Percentiles rank a stretch among this genome's conserved stretches.
Conservation (phyloP, 2,797 vertebrate species). For the Lepilemur septentrionalis region DNA sequence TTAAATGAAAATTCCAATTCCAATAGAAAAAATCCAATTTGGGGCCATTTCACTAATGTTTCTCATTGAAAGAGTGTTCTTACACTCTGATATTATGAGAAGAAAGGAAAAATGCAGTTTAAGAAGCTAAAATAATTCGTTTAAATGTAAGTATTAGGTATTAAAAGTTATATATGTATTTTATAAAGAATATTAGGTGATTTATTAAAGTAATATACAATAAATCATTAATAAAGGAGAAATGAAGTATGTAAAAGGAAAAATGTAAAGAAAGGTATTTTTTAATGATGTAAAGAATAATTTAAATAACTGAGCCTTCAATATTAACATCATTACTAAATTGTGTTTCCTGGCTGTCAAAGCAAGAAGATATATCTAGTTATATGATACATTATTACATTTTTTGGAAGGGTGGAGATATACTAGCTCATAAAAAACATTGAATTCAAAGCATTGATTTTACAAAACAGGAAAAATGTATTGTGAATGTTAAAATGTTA, state of each 20-base stretch:
- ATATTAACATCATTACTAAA: neutral
- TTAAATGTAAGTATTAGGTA: neutral
- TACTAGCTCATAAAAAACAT: neutral
- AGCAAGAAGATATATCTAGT: conserved; percentile 43
- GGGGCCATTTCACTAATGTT: neutral
- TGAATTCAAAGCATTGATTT: neutral
- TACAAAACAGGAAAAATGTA: conserved; percentile 14
- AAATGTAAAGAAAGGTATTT: neutral
- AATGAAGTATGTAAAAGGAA: neutral
- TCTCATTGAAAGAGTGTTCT: neutral
- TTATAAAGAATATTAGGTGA: neutral
- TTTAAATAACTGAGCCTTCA: neutral
- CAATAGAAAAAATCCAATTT: neutral
- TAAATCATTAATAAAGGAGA: neutral
- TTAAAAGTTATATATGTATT: neutral
- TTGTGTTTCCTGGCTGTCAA: conserved; percentile 53
- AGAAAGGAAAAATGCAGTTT: neutral
- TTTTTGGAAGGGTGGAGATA: neutral
- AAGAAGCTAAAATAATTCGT: neutral
- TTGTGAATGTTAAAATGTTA: neutral
- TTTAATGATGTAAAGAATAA: neutral
- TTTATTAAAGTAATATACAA: neutral
- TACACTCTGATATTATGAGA: neutral
- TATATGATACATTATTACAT: neutral
- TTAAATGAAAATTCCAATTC: neutral